phyloP scores from a whole-genome alignment of 2,113 vertebrate genomes.

The Aythya baeri region DNA sequence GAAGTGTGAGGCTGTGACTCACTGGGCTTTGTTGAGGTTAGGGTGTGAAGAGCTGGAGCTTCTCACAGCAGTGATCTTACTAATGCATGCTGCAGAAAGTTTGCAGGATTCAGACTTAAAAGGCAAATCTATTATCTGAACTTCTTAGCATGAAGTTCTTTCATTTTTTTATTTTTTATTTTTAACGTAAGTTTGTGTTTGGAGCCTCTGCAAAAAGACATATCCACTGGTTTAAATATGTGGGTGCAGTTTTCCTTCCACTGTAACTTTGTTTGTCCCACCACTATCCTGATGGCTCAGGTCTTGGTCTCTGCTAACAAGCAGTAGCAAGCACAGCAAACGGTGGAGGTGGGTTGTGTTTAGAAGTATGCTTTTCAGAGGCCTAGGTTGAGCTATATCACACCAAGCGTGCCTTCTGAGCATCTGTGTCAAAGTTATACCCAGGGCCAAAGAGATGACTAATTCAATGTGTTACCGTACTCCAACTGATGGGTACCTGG shows the following conservation, averaged over 20 bases:
- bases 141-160: neutral
- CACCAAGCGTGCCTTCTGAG: neutral
- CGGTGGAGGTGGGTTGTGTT: neutral
- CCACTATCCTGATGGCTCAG: neutral
- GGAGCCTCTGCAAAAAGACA: neutral
- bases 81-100: neutral
- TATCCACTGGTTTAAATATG: neutral
- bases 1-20: conserved; percentile 18
- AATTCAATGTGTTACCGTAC: neutral
- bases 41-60: conserved; percentile 22
- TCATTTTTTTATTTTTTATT: neutral
- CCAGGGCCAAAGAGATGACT: neutral
- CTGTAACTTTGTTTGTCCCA: neutral
- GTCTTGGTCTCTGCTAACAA: neutral
- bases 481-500: neutral
- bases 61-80: neutral
- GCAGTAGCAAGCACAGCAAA: neutral
- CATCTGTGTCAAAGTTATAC: neutral
- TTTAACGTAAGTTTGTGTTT: neutral
- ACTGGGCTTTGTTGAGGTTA: neutral
- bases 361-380: neutral
- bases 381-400: neutral
- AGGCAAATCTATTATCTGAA: neutral
- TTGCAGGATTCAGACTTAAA: neutral
- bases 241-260: neutral